Evolutionary conservation across 1,140 invertebrate species (phyloP).

Genomic region (Pantala flavescens): DNA sequence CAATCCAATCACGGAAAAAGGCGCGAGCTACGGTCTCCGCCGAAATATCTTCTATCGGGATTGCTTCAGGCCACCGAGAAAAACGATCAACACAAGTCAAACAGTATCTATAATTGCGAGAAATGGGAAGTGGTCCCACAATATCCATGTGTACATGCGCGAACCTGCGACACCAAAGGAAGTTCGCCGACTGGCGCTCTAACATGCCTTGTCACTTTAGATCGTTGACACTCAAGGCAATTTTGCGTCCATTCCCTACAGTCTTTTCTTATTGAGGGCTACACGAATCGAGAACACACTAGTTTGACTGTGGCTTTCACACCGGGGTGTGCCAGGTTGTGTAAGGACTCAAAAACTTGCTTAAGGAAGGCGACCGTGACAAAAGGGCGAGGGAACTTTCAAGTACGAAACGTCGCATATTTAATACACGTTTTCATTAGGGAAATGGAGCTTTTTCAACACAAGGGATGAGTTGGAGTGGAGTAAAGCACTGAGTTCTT

Average conservation of each 20-base stretch:
- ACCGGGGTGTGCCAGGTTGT: constrained; percentile 16
- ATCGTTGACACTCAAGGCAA: constrained; percentile 22
- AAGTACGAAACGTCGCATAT: too few relatives aligned
- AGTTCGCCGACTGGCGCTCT: constrained; percentile 15
- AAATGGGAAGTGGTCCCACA: constrained; percentile 34
- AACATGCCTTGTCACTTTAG: neutral
- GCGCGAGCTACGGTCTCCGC: constrained; percentile 30
- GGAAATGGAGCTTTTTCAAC: too few relatives aligned
- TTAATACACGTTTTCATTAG: too few relatives aligned
- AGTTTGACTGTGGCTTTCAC: constrained; percentile 18
- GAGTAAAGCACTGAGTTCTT: too few relatives aligned
- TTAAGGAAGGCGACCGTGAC: constrained; percentile 22
- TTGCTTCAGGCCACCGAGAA: constrained; percentile 34
- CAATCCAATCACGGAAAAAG: constrained; percentile 31
- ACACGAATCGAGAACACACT: constrained; percentile 21
- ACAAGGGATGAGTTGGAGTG: too few relatives aligned
- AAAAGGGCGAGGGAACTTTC: constrained; percentile 22
- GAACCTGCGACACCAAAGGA: constrained; percentile 21
- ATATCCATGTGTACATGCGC: constrained; percentile 31
- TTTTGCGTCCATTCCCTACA: constrained; percentile 16
- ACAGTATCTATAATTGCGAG: constrained; percentile 29
- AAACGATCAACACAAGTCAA: constrained; percentile 37
- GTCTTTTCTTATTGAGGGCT: constrained; percentile 24
- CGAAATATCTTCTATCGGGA: constrained; percentile 31
- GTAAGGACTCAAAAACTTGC: constrained; percentile 22